Evolutionary conservation across 2,113 vertebrate genomes (phyloP).

Genomic region (Pogonocichla stellata): DNA sequence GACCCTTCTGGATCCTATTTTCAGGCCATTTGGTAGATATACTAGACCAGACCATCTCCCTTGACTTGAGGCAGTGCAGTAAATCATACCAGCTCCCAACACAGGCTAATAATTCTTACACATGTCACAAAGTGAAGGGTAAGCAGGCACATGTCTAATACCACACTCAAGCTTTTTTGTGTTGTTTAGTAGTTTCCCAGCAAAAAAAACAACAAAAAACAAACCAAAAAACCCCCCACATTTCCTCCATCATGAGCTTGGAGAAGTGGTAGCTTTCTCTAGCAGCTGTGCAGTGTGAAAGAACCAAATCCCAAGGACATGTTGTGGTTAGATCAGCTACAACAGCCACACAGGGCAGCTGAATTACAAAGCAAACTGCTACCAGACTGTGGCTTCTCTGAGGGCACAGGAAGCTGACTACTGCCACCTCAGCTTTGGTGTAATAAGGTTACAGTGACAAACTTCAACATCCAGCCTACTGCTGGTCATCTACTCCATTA

Average conservation of each 20-base stretch:
- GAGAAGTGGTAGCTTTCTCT: not conserved
- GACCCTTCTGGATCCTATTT: not conserved
- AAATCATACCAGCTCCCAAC: not conserved
- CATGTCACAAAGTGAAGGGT: not conserved
- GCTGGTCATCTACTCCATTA: not conserved
- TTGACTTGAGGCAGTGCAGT: not conserved
- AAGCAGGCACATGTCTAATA: not conserved
- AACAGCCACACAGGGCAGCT: not conserved
- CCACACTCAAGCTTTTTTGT: not conserved
- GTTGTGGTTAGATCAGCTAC: not conserved
- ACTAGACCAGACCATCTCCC: not conserved
- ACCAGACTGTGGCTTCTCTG: not conserved
- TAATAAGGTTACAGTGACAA: not conserved
- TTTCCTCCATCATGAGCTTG: not conserved
- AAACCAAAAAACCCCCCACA: no score
- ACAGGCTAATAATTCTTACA: not conserved
- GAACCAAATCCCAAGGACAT: not conserved
- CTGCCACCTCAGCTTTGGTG: not conserved
- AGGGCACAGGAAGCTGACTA: not conserved
- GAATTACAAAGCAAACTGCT: not conserved
- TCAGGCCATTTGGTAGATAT: not conserved
- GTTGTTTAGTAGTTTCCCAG: not conserved
- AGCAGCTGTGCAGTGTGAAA: not conserved
- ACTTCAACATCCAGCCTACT: not conserved
- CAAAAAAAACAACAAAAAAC: not conserved